Conservation (phyloP, 2,797 vertebrate species). For the Poeciliopsis presidionis region DNA sequence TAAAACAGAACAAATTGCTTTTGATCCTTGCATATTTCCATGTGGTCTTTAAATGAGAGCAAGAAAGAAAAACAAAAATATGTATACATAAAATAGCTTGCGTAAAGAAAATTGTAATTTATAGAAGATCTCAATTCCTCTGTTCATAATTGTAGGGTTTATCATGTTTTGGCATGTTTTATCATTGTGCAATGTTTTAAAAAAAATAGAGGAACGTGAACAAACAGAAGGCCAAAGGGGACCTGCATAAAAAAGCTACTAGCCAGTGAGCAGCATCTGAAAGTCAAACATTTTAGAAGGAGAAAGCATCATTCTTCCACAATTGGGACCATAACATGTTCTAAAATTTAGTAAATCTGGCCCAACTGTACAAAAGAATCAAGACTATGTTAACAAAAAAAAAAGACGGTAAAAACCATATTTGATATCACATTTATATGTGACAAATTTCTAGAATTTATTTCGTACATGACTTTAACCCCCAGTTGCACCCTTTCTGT, state of each 20-base stretch:
- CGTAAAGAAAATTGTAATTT: not conserved
- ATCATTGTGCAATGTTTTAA: not conserved
- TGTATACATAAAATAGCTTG: not conserved
- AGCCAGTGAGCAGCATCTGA: not conserved
- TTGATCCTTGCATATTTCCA: conserved; percentile 22
- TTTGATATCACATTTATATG: not conserved
- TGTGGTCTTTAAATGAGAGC: not conserved
- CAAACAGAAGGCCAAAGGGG: not conserved
- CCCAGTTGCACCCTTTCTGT: not conserved
- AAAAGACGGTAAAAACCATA: no score
- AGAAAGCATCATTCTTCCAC: not conserved
- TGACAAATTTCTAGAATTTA: not conserved
- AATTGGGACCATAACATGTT: not conserved
- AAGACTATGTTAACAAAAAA: not conserved
- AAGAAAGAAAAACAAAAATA: not conserved
- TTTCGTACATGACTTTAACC: not conserved
- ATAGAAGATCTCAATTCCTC: not conserved
- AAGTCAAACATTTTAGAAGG: not conserved
- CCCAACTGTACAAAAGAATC: not conserved
- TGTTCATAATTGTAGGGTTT: not conserved
- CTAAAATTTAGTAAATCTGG: not conserved
- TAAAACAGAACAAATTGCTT: conserved; percentile 26
- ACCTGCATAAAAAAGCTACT: not conserved
- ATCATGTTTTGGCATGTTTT: not conserved
- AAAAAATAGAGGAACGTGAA: not conserved